Conservation (phyloP, 2,797 vertebrate genomes). For the Anomalospiza imberbis region DNA sequence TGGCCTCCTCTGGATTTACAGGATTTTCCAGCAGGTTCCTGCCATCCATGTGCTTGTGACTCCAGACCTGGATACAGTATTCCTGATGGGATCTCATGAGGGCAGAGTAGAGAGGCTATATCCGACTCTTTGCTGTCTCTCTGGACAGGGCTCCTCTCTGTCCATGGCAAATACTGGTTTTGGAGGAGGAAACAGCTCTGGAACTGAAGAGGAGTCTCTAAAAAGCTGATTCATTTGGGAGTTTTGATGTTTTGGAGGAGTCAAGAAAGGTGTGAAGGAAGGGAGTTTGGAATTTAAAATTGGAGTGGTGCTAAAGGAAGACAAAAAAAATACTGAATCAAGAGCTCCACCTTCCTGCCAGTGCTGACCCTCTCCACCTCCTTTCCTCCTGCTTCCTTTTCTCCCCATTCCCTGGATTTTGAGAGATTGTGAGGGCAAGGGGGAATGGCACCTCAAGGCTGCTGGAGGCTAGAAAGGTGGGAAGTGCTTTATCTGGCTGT, state of each 20-base stretch:
- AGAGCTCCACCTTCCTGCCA: not conserved
- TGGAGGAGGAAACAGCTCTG: not conserved
- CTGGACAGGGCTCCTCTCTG: not conserved
- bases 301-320: not conserved
- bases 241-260: not conserved
- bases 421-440: rapidly evolving
- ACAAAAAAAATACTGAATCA: not conserved
- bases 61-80: not conserved
- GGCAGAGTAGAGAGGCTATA: not conserved
- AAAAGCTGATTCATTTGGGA: not conserved
- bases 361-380: not conserved
- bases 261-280: not conserved
- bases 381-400: not conserved
- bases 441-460: not conserved
- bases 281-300: not conserved
- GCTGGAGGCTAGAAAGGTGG: not conserved
- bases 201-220: not conserved
- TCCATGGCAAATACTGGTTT: not conserved
- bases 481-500: not conserved
- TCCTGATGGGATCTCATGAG: not conserved
- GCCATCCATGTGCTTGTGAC: not conserved
- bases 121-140: not conserved
- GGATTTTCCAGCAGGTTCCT: not conserved
- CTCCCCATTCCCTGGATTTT: not conserved
- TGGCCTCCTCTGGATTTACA: rapidly evolving